phyloP scores from a whole-genome alignment of 2,113 vertebrate species.

The Microtus oregoni region DNA sequence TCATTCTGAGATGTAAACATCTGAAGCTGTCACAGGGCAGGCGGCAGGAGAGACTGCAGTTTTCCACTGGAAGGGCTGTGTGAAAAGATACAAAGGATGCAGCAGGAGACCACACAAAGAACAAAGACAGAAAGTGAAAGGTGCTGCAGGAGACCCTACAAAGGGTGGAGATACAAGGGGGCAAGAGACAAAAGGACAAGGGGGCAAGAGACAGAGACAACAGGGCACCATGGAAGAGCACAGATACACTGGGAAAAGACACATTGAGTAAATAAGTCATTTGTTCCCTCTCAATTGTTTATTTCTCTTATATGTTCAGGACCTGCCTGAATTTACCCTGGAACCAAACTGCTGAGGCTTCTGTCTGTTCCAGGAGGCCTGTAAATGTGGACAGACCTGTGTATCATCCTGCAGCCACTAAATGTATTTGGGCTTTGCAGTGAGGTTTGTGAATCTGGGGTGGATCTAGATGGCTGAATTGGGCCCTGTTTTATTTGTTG shows the following conservation, averaged over 20 bases:
- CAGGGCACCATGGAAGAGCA: neutral
- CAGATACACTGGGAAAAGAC: neutral
- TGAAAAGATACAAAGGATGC: neutral
- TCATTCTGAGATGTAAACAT: neutral
- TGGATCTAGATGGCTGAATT: neutral
- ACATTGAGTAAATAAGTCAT: neutral
- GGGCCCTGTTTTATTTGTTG: neutral
- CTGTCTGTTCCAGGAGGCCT: neutral
- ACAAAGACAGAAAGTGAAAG: neutral
- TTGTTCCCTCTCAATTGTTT: neutral
- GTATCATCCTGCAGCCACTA: fast-evolving
- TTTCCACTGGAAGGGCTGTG: neutral
- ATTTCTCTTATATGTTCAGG: neutral
- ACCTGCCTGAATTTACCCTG: neutral
- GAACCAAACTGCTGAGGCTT: neutral
- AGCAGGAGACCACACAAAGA: neutral
- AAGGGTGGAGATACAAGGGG: too few relatives aligned
- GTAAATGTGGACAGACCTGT: neutral
- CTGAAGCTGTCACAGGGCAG: neutral
- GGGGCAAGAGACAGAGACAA: too few relatives aligned
- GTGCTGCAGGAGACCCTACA: neutral
- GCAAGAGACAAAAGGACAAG: neutral
- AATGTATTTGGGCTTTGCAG: neutral
- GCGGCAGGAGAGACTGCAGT: fast-evolving
- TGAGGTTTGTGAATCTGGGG: neutral